phyloP scores from a whole-genome alignment of 2,888 invertebrate species.

The Ichneumon xanthorius region DNA sequence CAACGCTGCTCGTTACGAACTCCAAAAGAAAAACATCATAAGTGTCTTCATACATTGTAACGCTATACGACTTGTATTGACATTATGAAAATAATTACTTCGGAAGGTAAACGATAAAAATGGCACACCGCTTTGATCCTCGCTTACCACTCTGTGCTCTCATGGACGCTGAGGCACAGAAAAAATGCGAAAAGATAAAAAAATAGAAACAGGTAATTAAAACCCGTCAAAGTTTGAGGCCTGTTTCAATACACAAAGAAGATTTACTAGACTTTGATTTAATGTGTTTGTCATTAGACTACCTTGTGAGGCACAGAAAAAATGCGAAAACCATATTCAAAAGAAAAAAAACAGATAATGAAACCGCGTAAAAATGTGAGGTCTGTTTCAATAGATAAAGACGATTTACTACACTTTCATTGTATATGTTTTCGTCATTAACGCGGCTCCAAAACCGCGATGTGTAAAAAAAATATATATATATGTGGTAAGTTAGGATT shows the following conservation, averaged over 20 bases:
- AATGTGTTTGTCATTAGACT: neutral
- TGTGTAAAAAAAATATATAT: neutral
- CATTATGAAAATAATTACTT: neutral
- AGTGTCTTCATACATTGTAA: neutral
- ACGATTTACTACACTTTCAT: neutral
- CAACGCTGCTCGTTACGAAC: neutral
- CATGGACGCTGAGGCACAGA: neutral
- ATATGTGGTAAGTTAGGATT: neutral
- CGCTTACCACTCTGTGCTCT: neutral
- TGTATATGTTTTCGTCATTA: neutral
- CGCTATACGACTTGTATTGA: neutral
- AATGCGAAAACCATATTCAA: too few relatives aligned
- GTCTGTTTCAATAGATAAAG: neutral
- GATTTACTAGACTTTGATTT: neutral
- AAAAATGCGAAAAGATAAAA: neutral
- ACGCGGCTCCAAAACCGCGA: neutral
- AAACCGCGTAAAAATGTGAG: neutral
- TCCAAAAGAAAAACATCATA: neutral
- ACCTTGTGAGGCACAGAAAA: too few relatives aligned
- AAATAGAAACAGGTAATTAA: neutral
- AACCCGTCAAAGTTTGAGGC: neutral
- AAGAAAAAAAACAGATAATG: too few relatives aligned
- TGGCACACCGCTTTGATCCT: neutral
- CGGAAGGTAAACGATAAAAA: neutral
- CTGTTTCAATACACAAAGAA: neutral